Evolutionary conservation across 2,888 invertebrate genomes (phyloP).

Genomic region (Selenia dentaria): DNA sequence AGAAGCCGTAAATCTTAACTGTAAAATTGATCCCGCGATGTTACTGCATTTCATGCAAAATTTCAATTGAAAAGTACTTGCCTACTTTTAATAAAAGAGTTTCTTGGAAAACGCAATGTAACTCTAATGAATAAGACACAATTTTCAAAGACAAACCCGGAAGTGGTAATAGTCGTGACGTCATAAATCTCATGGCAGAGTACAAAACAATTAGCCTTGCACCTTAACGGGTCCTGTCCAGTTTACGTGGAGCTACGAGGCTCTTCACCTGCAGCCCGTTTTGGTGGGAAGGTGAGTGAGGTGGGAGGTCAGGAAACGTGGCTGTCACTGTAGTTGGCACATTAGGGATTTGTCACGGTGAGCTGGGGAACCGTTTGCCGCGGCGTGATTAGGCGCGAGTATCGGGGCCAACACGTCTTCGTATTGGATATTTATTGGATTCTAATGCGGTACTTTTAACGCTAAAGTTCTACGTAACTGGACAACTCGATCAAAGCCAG

Average conservation of each 20-base stretch:
- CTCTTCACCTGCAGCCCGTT: constrained; percentile 23
- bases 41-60: constrained; percentile 3
- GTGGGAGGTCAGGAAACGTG: constrained; percentile 39
- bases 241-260: constrained; percentile 30
- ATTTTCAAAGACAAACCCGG: constrained; percentile 35
- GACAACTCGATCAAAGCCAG: constrained; percentile 1
- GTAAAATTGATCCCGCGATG: constrained; percentile 1
- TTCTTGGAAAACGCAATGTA: constrained; percentile 1
- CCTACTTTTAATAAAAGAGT: not conserved
- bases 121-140: constrained; percentile 23
- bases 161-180: constrained; percentile 56
- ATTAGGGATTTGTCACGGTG: constrained; percentile 69
- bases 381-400: constrained; percentile 46
- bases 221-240: constrained; percentile 53
- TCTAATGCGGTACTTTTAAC: constrained; percentile 26
- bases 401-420: constrained; percentile 25
- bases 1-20: no score
- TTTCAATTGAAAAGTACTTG: not conserved
- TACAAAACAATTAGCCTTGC: constrained; percentile 70
- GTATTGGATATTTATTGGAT: constrained; percentile 32
- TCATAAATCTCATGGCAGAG: constrained; percentile 60
- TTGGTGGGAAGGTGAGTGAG: constrained; percentile 23
- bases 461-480: constrained; percentile 5
- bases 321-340: constrained; percentile 47
- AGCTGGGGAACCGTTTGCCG: constrained; percentile 42